Evolutionary conservation across 2,797 vertebrate species (phyloP), one percentile per base, ranked within the genome.

Genomic region (Chloroceryle inda): DNA sequence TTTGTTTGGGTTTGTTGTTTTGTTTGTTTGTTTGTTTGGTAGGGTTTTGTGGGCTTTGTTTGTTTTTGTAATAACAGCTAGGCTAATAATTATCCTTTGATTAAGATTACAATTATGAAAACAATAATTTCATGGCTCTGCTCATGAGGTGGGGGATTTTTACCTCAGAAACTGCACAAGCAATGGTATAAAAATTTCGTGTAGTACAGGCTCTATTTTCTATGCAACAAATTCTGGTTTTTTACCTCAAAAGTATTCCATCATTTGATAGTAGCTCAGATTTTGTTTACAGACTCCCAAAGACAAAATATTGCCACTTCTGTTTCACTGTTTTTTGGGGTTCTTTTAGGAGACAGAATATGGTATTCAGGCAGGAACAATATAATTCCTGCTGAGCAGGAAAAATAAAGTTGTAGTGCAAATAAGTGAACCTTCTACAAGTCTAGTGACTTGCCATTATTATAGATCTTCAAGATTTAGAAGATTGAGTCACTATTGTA

Each of bases 401-500:
- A 66, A 71, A 79, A 84, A 27, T 42, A 55, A 37, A 61, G 23
- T 10, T 67, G 26, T 21, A 49, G 2, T 13, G 10, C 31, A 80
- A 71, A 21, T 29, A 64, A 66, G 2, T 26, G 37, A 79, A 58
- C 8, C 31, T 66, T 47, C 29, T 38, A 23, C 10, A 56, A n/a
- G 16, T 19, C 29, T 64, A 6, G 16, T 26, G 17, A 63, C 63
- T 49, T 63, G 5, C 17, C 33, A 5, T 61, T 59, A 38, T 59
- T 55, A 79, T 4, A 62, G 10, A 66, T 27, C 26, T 56, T 61
- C 40, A 66, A 13, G 19, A 56, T 42, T 61, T 59, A 55, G 45
- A 74, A 69, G 8, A 47, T 2, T 0, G 1, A 33, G 53, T 7
- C 3, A 17, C 55, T 58, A 6, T 4, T 37, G 29, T 29, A 7